Evolutionary conservation across 2,113 vertebrate species (phyloP).

Genomic region (human): DNA sequence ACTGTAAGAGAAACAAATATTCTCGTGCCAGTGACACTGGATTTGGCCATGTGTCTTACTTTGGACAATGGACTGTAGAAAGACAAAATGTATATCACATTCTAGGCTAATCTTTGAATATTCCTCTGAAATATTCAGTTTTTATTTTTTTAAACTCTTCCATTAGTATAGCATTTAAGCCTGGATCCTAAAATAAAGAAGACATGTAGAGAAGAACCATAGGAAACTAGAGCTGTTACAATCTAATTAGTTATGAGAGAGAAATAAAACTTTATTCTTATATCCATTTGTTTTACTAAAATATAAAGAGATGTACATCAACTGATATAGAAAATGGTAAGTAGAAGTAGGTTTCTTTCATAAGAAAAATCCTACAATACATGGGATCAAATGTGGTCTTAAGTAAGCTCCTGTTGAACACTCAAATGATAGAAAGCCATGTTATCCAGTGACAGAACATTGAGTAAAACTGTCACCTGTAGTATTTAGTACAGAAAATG

Average conservation of each 20-base stretch:
- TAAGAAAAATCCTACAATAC: background rate
- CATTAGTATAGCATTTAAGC: background rate
- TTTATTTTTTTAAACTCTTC: background rate
- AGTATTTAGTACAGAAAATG: background rate
- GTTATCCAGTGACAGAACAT: background rate
- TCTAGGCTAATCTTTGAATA: background rate
- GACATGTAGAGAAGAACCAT: background rate
- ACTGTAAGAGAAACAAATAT: background rate
- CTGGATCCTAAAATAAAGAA: background rate
- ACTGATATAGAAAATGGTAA: background rate
- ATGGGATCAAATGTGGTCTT: background rate
- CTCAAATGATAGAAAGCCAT: too few relatives aligned
- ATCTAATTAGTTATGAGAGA: background rate
- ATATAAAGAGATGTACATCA: background rate
- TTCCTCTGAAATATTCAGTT: background rate
- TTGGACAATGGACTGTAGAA: background rate
- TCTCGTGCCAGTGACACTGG: background rate
- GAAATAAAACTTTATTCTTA: background rate
- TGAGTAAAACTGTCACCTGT: background rate
- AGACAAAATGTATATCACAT: background rate
- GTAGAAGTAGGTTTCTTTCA: background rate
- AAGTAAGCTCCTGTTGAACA: background rate
- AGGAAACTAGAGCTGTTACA: background rate
- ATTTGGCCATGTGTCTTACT: background rate
- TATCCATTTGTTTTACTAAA: background rate